Evolutionary conservation across 2,797 vertebrate genomes (phyloP).

Genomic region (Prunella strophiata): DNA sequence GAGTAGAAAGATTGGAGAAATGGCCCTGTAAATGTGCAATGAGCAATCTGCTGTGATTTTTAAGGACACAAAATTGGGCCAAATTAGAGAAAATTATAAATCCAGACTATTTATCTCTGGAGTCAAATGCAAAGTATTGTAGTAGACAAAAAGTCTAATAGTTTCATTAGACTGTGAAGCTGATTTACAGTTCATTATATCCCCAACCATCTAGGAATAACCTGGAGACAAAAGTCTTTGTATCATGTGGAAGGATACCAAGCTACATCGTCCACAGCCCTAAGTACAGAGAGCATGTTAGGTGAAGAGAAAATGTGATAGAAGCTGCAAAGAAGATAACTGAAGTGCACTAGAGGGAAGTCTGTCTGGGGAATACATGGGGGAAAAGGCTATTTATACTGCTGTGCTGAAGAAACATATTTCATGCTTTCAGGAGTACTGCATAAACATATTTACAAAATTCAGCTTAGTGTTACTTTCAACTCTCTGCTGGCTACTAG

Average conservation of each 20-base stretch:
- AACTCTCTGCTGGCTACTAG: neutral
- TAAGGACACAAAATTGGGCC: neutral
- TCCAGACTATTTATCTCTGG: slow-evolving; percentile 1
- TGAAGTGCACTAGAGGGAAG: neutral
- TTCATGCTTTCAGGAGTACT: neutral
- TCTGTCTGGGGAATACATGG: neutral
- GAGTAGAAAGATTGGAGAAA: slow-evolving; percentile 13
- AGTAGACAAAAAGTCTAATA: neutral
- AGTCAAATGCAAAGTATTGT: neutral
- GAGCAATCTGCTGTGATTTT: slow-evolving; percentile 17
- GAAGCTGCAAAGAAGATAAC: neutral
- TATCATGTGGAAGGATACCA: neutral
- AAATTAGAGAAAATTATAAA: slow-evolving; percentile 44
- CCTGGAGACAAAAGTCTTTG: slow-evolving; percentile 11
- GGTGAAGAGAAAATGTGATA: neutral
- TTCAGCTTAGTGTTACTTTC: neutral
- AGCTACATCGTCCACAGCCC: neutral
- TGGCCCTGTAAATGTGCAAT: neutral
- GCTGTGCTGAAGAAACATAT: neutral
- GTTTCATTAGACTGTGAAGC: neutral
- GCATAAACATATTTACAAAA: neutral
- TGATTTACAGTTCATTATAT: neutral
- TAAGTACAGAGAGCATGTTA: neutral
- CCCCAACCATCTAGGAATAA: neutral
- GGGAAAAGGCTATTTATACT: neutral